A percentile compares a stretch with the other conserved stretches of the same genome.
These are phyloP conservation scores for silkworm (Bombyx mori) DNA, from an alignment of 1,140 invertebrate species.

Conservation along the genomic window ASM3026992v2 NC_085129.1:9858001-9858500, in stretches of 20 bases:
- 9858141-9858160: too few relatives aligned
- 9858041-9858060: too few relatives aligned
- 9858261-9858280: conserved; percentile 23
- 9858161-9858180: too few relatives aligned
- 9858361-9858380: conserved; percentile 20
- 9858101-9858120: too few relatives aligned
- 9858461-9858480: conserved; percentile 27
- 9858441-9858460: conserved; percentile 14
- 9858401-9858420: conserved; percentile 23
- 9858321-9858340: conserved; percentile 24
- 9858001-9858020: too few relatives aligned
- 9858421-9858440: conserved; percentile 20
- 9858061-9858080: too few relatives aligned
- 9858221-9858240: too few relatives aligned
- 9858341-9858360: conserved; percentile 18
- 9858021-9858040: too few relatives aligned
- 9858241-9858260: conserved; percentile 13
- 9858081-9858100: too few relatives aligned
- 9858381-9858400: conserved; percentile 24
- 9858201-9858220: too few relatives aligned
- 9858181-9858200: too few relatives aligned
- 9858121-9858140: too few relatives aligned
- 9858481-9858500: conserved; percentile 22
- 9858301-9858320: conserved; percentile 22
- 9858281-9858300: conserved; percentile 7